Evolutionary conservation across 1,140 invertebrate genomes (phyloP).

Genomic region (Bombus consobrinus): DNA sequence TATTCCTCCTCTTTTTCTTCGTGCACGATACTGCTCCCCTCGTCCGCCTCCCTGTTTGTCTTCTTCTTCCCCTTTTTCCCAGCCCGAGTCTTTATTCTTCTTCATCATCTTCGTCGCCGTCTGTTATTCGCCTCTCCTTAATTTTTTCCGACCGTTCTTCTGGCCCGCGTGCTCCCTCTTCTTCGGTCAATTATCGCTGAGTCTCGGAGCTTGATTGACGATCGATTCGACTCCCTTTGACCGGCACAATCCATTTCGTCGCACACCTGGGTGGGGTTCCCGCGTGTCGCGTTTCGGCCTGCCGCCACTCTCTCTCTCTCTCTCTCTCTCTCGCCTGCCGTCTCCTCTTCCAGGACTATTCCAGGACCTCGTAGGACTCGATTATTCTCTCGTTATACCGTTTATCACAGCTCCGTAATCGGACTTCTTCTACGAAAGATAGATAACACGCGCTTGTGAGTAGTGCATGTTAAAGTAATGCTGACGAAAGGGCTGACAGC

Average conservation of each 20-base stretch:
- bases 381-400: neutral
- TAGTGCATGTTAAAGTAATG: constrained; percentile 3
- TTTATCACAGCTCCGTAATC: constrained; percentile 50
- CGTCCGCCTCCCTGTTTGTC: constrained; percentile 1
- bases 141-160: constrained; percentile 42
- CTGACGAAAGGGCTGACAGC: constrained; percentile 10
- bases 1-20: constrained; percentile 54
- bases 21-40: neutral
- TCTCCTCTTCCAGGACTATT: neutral
- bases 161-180: constrained; percentile 18
- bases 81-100: constrained; percentile 40
- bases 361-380: neutral
- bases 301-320: neutral
- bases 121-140: constrained; percentile 43
- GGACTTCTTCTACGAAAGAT: neutral
- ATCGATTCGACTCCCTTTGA: constrained; percentile 48
- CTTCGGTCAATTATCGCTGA: constrained; percentile 50
- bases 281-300: constrained; percentile 19
- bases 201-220: constrained; percentile 41
- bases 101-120: constrained; percentile 46
- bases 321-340: no score
- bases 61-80: constrained; percentile 43
- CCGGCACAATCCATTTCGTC: constrained; percentile 45
- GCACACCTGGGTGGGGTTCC: constrained; percentile 46
- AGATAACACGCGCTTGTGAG: constrained; percentile 6